These are phyloP conservation scores for Heliconius hortense DNA, from an alignment of 2,888 invertebrate species.

Conservation along the genomic window DNA sequence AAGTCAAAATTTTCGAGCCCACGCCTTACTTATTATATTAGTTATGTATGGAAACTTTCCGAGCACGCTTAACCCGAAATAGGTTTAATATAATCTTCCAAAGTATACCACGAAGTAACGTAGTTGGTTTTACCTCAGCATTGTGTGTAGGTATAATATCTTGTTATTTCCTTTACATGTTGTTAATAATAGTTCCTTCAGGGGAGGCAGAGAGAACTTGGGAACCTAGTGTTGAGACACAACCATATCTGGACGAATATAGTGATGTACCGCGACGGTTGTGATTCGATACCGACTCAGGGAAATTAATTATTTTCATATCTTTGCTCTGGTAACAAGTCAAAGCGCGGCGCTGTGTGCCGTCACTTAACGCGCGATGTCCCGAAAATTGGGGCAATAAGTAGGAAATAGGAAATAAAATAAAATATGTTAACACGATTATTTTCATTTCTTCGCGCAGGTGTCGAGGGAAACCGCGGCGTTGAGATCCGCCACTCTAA, in stretches of 20 bases:
- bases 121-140: neutral
- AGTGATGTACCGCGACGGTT: neutral
- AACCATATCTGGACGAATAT: no score
- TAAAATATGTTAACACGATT: no score
- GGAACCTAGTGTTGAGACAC: neutral
- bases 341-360: no score
- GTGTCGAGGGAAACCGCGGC: neutral
- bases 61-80: slow-evolving; percentile 18
- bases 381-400: no score
- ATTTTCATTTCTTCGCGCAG: neutral
- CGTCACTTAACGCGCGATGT: no score
- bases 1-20: neutral
- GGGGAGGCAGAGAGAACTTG: neutral
- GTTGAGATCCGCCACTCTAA: neutral
- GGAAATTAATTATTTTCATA: neutral
- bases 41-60: slow-evolving; percentile 17
- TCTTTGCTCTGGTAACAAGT: no score
- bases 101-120: slow-evolving; percentile 9
- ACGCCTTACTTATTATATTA: neutral
- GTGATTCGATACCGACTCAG: neutral
- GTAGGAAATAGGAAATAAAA: no score
- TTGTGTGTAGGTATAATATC: neutral
- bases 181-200: neutral
- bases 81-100: slow-evolving; percentile 6
- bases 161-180: neutral